phyloP scores from a whole-genome alignment of 2,888 invertebrate species.

The Portevinia maculata region DNA sequence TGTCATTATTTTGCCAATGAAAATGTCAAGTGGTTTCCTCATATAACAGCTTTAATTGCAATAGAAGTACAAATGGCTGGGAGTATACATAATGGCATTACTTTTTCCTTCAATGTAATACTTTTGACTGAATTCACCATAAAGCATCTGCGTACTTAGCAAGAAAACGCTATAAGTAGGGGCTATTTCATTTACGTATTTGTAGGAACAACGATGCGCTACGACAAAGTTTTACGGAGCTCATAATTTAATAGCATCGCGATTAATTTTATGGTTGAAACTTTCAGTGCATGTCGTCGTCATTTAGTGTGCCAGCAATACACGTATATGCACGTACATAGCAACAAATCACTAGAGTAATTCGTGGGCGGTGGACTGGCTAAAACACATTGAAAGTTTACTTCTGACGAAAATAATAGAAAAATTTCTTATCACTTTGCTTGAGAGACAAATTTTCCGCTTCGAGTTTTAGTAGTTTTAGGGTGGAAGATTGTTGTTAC shows the following conservation, averaged over 20 bases:
- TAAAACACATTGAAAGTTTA: constrained; percentile 59
- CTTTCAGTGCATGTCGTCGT: constrained; percentile 69
- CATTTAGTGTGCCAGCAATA: constrained; percentile 49
- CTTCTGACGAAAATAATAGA: constrained; percentile 67
- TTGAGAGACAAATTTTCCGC: constrained; percentile 58
- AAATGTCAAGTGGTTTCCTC: not conserved
- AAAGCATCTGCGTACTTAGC: constrained; percentile 28
- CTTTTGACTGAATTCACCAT: not conserved
- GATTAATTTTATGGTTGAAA: constrained; percentile 70
- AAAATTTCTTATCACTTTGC: constrained; percentile 42
- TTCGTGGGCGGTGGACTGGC: constrained; percentile 1
- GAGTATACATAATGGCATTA: not conserved
- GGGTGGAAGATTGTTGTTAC: constrained; percentile 14
- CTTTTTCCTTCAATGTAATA: not conserved
- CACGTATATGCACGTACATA: not conserved
- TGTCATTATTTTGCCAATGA: too few relatives aligned
- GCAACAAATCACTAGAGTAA: constrained; percentile 3
- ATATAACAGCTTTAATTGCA: not conserved
- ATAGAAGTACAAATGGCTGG: not conserved
- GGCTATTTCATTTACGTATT: constrained; percentile 51
- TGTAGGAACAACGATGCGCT: constrained; percentile 41
- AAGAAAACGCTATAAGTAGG: constrained; percentile 26
- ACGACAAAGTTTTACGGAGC: constrained; percentile 68
- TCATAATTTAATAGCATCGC: constrained; percentile 71
- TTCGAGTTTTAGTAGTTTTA: constrained; percentile 8